A percentile compares a stretch with the other conserved stretches of the same genome.
Conservation (phyloP, 2,888 invertebrate species). For the Cheilosia impressa region DNA sequence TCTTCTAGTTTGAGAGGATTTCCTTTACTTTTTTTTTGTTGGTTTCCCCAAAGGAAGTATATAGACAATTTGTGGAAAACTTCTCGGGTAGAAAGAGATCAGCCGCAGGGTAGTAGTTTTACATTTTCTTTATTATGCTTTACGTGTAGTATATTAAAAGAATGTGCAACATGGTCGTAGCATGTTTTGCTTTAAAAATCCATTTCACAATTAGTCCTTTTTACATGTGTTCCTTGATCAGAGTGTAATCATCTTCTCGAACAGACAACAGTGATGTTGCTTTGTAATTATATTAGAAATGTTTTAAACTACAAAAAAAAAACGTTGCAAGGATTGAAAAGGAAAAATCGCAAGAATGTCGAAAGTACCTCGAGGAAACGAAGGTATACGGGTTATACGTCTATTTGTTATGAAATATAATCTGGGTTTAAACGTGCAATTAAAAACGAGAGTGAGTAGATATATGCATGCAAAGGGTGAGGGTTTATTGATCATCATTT, state of each 20-base stretch:
- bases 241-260: not conserved
- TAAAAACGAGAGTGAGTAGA: no score
- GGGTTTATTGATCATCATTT: no score
- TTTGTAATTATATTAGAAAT: conserved; percentile 47
- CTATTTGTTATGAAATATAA: no score
- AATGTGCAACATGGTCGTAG: conserved; percentile 50
- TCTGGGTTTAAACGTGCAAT: no score
- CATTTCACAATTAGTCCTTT: conserved; percentile 56
- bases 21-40: not conserved
- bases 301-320: conserved; percentile 14
- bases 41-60: conserved; percentile 8
- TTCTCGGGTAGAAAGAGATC: conserved; percentile 41
- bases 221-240: conserved; percentile 58
- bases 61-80: conserved; percentile 38
- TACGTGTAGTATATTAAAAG: conserved; percentile 23
- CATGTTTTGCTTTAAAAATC: conserved; percentile 33
- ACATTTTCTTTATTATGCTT: conserved; percentile 53
- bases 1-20: not conserved
- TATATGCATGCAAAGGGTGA: no score
- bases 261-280: conserved; percentile 1
- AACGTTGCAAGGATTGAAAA: not conserved
- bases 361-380: not conserved
- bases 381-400: not conserved
- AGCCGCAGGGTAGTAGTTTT: conserved; percentile 62
- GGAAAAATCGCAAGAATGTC: not conserved